These are phyloP conservation scores for Alauda arvensis DNA, from an alignment of 2,797 vertebrate genomes.

Conservation along the genomic window DNA sequence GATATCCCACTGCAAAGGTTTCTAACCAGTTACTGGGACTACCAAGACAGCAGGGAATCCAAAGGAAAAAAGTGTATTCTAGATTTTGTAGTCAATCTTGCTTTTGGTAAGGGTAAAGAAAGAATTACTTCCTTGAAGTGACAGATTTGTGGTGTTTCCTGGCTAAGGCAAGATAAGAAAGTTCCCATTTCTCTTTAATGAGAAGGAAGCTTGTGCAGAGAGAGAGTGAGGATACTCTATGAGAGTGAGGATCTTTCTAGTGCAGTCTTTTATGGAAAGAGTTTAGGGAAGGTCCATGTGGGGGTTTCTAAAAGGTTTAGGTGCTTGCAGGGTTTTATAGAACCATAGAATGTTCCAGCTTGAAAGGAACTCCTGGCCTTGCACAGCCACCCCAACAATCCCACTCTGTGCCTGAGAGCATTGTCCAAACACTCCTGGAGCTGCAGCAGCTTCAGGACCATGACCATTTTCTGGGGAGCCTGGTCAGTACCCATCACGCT, in stretches of 20 bases:
- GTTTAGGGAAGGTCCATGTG: background rate
- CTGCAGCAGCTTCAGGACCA: rapidly evolving
- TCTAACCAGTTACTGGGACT: background rate
- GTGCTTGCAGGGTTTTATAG: background rate
- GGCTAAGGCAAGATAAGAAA: background rate
- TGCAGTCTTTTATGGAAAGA: background rate
- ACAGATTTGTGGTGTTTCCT: background rate
- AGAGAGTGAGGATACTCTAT: background rate
- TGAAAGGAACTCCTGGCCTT: background rate
- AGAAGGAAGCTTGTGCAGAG: background rate
- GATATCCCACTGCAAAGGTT: background rate
- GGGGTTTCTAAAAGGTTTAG: background rate
- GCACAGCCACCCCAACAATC: background rate
- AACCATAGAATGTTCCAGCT: background rate
- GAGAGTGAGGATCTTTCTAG: background rate
- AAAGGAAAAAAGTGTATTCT: background rate
- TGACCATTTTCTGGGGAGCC: background rate
- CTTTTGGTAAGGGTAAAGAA: background rate
- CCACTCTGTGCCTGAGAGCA: background rate
- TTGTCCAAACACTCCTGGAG: background rate
- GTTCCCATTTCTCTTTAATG: background rate
- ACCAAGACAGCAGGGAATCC: background rate
- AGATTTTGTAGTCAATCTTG: background rate
- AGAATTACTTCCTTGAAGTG: background rate
- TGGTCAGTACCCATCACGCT: background rate